phyloP scores from a whole-genome alignment of 2,113 vertebrate species.

The Ammodramus savannarum region DNA sequence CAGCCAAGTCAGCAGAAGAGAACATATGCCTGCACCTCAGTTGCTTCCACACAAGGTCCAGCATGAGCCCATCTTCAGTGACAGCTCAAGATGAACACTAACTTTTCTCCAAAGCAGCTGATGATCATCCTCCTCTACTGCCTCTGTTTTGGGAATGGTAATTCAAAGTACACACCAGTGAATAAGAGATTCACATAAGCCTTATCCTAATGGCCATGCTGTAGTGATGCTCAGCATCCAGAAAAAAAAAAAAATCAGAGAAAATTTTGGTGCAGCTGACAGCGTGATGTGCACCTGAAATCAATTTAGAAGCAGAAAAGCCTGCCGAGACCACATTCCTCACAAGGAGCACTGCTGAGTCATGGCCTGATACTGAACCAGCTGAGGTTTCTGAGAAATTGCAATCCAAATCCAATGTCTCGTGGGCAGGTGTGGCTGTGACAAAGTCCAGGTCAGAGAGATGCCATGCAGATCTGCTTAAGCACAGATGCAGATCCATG shows the following conservation, averaged over 20 bases:
- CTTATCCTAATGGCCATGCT: not conserved
- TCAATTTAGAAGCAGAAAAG: constrained; percentile 11
- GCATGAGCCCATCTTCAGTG: not conserved
- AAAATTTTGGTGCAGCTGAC: not conserved
- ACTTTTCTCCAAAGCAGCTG: not conserved
- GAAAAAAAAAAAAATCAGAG: not conserved
- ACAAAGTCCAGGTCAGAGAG: not conserved
- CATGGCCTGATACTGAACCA: not conserved
- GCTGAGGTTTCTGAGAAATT: not conserved
- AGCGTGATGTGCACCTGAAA: constrained; percentile 13
- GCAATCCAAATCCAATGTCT: not conserved
- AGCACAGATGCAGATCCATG: not conserved
- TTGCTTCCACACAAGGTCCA: constrained; percentile 22
- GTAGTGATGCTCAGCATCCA: not conserved
- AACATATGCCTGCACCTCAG: constrained; percentile 50
- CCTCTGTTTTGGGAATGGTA: not conserved
- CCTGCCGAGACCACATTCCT: constrained; percentile 10
- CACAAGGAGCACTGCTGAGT: constrained; percentile 2
- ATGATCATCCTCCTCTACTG: not conserved
- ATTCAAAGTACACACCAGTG: not conserved
- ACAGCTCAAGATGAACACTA: not conserved
- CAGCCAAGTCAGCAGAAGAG: constrained; percentile 56
- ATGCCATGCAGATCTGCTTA: not conserved
- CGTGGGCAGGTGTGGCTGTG: not conserved
- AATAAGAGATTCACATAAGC: constrained; percentile 2